phyloP scores from a whole-genome alignment of 2,113 vertebrate species.

The Orycteropus afer region DNA sequence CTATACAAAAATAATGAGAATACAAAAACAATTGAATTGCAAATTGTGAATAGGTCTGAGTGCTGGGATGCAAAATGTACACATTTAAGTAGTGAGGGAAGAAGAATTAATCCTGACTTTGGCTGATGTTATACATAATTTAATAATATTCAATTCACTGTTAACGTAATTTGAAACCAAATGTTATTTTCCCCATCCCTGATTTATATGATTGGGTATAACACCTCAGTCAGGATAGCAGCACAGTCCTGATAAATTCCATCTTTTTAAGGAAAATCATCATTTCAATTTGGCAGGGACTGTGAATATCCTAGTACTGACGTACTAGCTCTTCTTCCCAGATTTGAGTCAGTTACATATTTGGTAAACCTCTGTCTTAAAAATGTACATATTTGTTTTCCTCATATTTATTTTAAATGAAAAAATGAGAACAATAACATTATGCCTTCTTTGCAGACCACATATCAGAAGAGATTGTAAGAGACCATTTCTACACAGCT shows the following conservation, averaged over 20 bases:
- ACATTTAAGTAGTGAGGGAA: background rate
- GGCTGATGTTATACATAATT: background rate
- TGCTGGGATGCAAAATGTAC: background rate
- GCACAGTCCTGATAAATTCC: background rate
- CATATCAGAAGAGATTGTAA: background rate
- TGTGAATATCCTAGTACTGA: fast-evolving
- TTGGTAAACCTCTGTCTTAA: background rate
- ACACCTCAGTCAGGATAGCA: background rate
- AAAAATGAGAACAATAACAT: background rate
- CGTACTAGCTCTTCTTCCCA: too few relatives aligned
- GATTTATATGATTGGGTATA: background rate
- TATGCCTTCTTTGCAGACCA: background rate
- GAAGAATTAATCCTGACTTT: background rate
- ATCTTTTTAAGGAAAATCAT: background rate
- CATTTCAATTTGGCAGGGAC: background rate
- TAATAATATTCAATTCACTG: background rate
- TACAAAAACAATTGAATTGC: background rate
- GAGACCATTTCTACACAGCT: background rate
- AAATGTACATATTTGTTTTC: background rate
- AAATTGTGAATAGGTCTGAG: background rate
- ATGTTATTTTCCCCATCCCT: background rate
- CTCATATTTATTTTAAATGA: background rate
- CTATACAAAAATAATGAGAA: background rate
- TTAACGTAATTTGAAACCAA: background rate
- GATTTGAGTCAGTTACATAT: background rate